These are phyloP conservation scores for Ennomos erosarius DNA, from an alignment of 2,888 invertebrate species.

Conservation along the genomic window DNA sequence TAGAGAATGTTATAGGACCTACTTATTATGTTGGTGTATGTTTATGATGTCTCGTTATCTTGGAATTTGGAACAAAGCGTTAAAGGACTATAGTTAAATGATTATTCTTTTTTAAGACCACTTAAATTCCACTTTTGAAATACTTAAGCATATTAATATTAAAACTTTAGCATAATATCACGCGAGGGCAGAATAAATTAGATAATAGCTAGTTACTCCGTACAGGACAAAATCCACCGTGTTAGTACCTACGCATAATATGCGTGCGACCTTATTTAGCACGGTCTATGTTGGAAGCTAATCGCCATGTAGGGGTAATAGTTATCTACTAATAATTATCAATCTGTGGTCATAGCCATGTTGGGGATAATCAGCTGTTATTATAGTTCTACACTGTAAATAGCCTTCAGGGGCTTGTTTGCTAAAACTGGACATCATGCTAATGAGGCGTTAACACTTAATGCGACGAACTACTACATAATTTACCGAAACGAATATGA, in stretches of 20 bases:
- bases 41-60: no score
- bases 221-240: slow-evolving; percentile 6
- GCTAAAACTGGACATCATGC: neutral
- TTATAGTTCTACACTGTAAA: slow-evolving; percentile 6
- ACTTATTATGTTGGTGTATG: neutral
- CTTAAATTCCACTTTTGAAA: no score
- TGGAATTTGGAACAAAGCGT: no score
- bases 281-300: slow-evolving; percentile 4
- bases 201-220: no score
- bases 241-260: neutral
- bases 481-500: no score
- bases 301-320: slow-evolving; percentile 8
- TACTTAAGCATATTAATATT: neutral
- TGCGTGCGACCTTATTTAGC: slow-evolving; percentile 9
- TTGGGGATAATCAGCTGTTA: slow-evolving; percentile 18
- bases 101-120: no score
- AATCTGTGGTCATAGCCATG: neutral
- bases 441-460: neutral
- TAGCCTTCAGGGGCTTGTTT: slow-evolving; percentile 14
- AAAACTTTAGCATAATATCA: neutral
- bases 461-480: no score
- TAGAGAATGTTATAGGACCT: neutral
- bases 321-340: no score
- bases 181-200: slow-evolving; percentile 2
- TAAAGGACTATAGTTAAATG: no score